These are phyloP conservation scores for Platyscapa corneri DNA, from an alignment of 1,140 invertebrate species.

Conservation along the genomic window DNA sequence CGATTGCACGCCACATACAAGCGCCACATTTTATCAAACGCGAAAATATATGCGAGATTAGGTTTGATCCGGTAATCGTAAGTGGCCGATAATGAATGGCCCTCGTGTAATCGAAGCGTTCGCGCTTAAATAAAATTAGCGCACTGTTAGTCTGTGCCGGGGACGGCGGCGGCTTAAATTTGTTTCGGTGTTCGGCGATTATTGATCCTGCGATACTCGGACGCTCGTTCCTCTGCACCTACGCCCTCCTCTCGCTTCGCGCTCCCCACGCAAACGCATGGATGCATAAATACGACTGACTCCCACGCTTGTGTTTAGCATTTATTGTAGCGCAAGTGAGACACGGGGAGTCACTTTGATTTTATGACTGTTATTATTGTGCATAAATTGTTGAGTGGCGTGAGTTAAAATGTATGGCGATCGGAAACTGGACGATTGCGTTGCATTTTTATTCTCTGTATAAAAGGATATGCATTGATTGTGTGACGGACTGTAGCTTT, in stretches of 20 bases:
- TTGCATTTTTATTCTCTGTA: not conserved
- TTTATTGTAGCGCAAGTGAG: constrained; percentile 1
- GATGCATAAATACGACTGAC: not conserved
- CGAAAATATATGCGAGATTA: not conserved
- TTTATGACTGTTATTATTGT: constrained; percentile 2
- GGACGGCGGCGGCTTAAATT: not conserved
- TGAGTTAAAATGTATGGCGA: too few species aligned
- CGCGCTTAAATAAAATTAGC: constrained; percentile 1
- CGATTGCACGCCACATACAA: too few species aligned
- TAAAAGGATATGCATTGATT: too few species aligned
- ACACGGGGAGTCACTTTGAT: not conserved
- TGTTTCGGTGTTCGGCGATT: constrained; percentile 26
- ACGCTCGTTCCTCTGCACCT: not conserved
- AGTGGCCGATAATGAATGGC: not conserved
- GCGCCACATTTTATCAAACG: too few species aligned
- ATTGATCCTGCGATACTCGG: not conserved
- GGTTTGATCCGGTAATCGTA: too few species aligned
- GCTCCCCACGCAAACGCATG: not conserved
- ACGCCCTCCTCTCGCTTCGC: too few species aligned
- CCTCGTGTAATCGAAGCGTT: not conserved
- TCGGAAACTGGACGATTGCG: not conserved
- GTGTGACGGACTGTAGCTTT: not conserved
- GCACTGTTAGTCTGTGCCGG: not conserved
- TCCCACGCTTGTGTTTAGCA: constrained; percentile 5
- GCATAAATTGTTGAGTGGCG: not conserved